Base-by-base conservation (phyloP, 2,888 invertebrate species). In the Oscheius sp. region DNA sequence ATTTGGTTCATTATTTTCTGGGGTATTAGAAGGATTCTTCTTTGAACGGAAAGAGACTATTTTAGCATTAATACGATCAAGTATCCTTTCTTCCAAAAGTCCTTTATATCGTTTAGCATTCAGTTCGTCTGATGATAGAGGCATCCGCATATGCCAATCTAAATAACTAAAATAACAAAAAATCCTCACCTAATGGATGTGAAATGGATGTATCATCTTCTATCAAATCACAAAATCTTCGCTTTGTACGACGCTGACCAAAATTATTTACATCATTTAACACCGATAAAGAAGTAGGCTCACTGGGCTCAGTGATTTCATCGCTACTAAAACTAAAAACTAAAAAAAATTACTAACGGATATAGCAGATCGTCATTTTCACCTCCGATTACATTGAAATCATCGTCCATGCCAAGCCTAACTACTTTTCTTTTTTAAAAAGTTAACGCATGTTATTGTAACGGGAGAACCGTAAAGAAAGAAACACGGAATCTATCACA, bases 111-210 rank as follows among this genome's bases (percentile, higher is more conserved):
- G 59, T 56, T 75, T 73, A 9, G 66, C 44, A 28, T 56, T 49
- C 9, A 44, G 47, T 30, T 70, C 67, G 20, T 70, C 62, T 17
- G 45, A 33, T 17, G 50, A 24, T 9, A 62, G 30, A 8, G 68
- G 68, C 45, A 70, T 54, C 12, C 66, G 47, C 68, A 76, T 68
- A 49, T 76, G 76, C 76, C 76, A 76, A 64, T 76, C 76, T 74
- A 28, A 64, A 47, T 47, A 47, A 47, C 24, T 14, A 44, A 14
- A 44, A n/a, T 36, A 9, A 36, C 36, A 36, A 26, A 47, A 24
- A 36, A 2, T n/a, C 2, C 0, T 24, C 32, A 68, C 68, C 68
- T 20, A 68, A 50, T 4, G 68, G 68, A 51, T 68, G 68, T 24
- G 50, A 41, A 26, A 44, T 47, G 9, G 59, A 20, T 3, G 67